Conservation (phyloP, 2,888 invertebrate species). For the Plemyria rubiginata region DNA sequence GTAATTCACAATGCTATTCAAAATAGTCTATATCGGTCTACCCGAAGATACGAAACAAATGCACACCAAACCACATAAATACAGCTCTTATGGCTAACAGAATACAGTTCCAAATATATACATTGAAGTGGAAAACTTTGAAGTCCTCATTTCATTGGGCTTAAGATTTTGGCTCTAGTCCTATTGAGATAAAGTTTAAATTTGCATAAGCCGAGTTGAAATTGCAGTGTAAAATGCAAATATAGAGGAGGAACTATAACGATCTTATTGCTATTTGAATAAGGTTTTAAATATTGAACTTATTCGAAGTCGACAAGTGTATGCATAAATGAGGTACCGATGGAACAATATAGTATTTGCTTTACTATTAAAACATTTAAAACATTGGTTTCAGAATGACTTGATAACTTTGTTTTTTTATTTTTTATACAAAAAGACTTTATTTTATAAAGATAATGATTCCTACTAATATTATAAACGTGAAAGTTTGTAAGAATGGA, state of each 20-base stretch:
- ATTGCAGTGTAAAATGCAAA: slow-evolving; percentile 15
- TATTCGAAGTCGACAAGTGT: neutral
- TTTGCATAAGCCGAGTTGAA: slow-evolving; percentile 13
- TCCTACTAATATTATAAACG: too few species aligned
- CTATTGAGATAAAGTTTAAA: slow-evolving; percentile 16
- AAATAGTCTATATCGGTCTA: slow-evolving; percentile 14
- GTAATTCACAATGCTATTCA: slow-evolving; percentile 2
- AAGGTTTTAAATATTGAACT: neutral
- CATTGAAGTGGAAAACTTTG: slow-evolving; percentile 12
- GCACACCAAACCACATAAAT: slow-evolving; percentile 3
- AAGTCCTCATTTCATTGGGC: slow-evolving; percentile 3
- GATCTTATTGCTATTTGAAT: slow-evolving; percentile 9
- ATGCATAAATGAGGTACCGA: neutral
- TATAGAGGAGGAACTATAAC: neutral
- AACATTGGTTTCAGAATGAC: too few species aligned
- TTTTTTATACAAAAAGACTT: too few species aligned
- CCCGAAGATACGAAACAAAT: slow-evolving; percentile 5
- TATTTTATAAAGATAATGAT: too few species aligned
- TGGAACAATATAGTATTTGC: too few species aligned
- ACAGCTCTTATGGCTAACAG: neutral
- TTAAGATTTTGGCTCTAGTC: slow-evolving; percentile 12
- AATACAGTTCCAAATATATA: slow-evolving; percentile 11
- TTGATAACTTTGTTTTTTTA: too few species aligned
- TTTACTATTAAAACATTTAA: neutral
- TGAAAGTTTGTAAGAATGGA: too few species aligned